Evolutionary conservation across 2,888 invertebrate species (phyloP), one percentile per base, ranked within the genome.

Genomic region (Cosmorhoe ocellata): DNA sequence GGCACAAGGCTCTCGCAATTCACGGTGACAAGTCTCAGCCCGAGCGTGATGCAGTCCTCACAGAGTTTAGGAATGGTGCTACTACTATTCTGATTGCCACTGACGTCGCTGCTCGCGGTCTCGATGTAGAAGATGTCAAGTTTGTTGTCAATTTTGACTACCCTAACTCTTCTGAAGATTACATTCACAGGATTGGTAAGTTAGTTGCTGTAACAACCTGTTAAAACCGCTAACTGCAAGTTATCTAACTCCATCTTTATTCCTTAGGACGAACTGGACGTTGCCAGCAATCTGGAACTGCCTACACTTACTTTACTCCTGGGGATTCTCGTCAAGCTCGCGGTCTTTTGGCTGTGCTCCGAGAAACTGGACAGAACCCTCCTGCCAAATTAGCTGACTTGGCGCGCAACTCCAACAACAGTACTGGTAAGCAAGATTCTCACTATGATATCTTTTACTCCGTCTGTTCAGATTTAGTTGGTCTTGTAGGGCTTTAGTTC

Each of bases 101-200:
- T 1, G 98, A 99, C 86, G 98, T 98, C 0, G 98, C 98, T 32
- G 98, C 98, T 0, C 93, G 97, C 41, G 97, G 97, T 34, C 87
- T 97, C 61, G 96, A 94, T 64, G 95, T 99, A 22, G 98, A 98
- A 80, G 99, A 99, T 82, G 97, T 99, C 45, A 98, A 98, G 83
- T 98, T 95, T 89, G 99, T 99, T 28, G 97, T 99, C 67, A 99
- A 99, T 85, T 99, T 94, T 81, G 99, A 99, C 87, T 99, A 98
- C 83, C 99, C 99, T 0, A 97, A 97, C 78, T 97, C 97, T 46
- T 97, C 98, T 9, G 99, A 99, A 85, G 99, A 99, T 85, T 99
- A 99, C 79, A 98, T 99, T 57, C 99, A 99, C 82, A 94, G 99
- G 66, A 99, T 99, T 84, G 98, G 94, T 84, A 64, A 71, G 70